phyloP scores from a whole-genome alignment of 2,888 invertebrate species.

The Phyto melanocephala region DNA sequence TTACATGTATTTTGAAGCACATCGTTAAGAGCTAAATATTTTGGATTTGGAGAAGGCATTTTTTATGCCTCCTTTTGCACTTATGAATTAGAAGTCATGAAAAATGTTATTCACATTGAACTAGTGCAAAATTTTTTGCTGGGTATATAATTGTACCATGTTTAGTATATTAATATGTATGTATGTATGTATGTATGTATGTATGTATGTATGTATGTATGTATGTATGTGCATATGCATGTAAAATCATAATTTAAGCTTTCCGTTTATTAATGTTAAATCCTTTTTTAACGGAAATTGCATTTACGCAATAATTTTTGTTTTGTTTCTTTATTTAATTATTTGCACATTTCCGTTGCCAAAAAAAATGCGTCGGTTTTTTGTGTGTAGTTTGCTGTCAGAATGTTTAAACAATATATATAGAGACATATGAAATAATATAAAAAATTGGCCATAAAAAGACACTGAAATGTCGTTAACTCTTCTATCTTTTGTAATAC shows the following conservation, averaged over 20 bases:
- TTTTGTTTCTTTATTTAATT: constrained; percentile 8
- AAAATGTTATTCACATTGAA: too few relatives aligned
- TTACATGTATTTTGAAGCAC: too few relatives aligned
- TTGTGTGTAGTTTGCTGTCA: constrained; percentile 11
- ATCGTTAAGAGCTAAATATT: too few relatives aligned
- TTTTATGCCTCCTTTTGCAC: too few relatives aligned
- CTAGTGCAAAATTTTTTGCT: too few relatives aligned
- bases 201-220: too few relatives aligned
- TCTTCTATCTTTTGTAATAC: constrained; percentile 20
- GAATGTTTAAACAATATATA: constrained; percentile 20
- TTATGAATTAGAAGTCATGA: too few relatives aligned
- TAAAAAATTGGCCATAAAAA: constrained; percentile 21
- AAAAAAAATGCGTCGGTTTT: constrained; percentile 20
- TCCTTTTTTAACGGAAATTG: constrained; percentile 55
- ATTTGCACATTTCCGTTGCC: constrained; percentile 61
- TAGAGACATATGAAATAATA: neutral
- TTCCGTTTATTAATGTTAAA: constrained; percentile 34
- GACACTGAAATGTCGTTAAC: constrained; percentile 55
- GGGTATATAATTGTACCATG: too few relatives aligned
- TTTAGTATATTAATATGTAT: too few relatives aligned
- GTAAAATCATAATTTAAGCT: constrained; percentile 35
- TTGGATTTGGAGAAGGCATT: too few relatives aligned
- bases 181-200: too few relatives aligned
- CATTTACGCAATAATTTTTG: constrained; percentile 17
- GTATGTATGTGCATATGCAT: too few relatives aligned